Evolutionary conservation across 2,797 vertebrate species (phyloP), one percentile per base, ranked within the genome.

Genomic region (Anguilla marmorata): DNA sequence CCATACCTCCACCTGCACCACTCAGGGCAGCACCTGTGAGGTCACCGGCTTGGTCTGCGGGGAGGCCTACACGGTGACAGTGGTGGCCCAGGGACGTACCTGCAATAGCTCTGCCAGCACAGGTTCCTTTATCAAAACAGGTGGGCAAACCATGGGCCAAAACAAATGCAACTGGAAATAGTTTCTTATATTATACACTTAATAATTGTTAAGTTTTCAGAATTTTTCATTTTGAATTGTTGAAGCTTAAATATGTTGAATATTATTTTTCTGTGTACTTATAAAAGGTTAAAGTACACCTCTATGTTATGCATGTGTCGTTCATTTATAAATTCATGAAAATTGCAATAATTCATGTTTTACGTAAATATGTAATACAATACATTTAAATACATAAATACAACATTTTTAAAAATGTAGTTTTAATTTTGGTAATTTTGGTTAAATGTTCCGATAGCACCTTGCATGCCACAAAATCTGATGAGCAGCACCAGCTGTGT

Each of bases 1-100:
- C 2, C 54, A 63, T 0, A 63, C 66, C 27, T 80, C 87, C 27
- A 84, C 6, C 30, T 89, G 89, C 60, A 74, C 84, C 66, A 86
- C 84, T 3, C 27, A 48, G 54, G 66, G 16, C 69, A 89, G 76
- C 0, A 85, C 84, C 79, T 96, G 95, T 79, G 85, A 80, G 1
- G 89, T 93, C 74, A 86, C 86, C 52, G 82, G 56, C 54, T 86
- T 93, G 41, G 82, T 85, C 7, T 93, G 92, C 21, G 92, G 92
- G 33, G 89, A 90, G 85, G 86, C 85, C 0, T 93, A 91, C 82
- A 88, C 37, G 1, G 84, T 92, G 63, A 90, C 85, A 3, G 85
- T 92, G 12, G 48, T 86, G 14, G 89, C 91, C 14, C 45, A 37
- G 19, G 86, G 91, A 84, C 88, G 37, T 19, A 88, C 86, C 19